These are phyloP conservation scores for Chelonoidis abingdonii DNA, from an alignment of 2,113 vertebrate species.

Conservation along the genomic window DNA sequence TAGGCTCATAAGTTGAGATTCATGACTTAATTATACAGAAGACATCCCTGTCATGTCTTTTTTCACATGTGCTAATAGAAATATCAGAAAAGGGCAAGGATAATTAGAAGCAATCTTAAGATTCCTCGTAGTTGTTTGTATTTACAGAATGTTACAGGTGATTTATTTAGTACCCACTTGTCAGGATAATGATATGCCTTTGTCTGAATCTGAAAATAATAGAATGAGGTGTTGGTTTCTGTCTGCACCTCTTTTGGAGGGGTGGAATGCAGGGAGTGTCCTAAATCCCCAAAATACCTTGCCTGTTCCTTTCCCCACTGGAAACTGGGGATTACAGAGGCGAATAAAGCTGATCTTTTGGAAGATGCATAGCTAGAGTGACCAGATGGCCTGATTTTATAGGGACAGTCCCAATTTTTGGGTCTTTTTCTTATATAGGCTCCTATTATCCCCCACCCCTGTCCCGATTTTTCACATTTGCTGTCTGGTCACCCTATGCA, in stretches of 20 bases:
- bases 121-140: slow-evolving; percentile 58
- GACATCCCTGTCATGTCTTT: slow-evolving; percentile 43
- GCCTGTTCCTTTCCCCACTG: neutral
- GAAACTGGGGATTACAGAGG: neutral
- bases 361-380: neutral
- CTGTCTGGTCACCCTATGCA: no score
- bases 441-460: no score
- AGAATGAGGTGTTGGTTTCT: neutral
- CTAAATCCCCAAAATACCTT: neutral
- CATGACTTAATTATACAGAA: slow-evolving; percentile 33
- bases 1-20: slow-evolving; percentile 42
- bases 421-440: no score
- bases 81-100: slow-evolving; percentile 51
- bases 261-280: neutral
- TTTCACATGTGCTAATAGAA: slow-evolving; percentile 49
- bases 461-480: no score
- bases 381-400: no score
- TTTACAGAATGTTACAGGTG: slow-evolving; percentile 18
- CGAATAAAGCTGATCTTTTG: neutral
- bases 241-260: fast-evolving
- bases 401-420: no score
- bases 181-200: neutral
- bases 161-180: slow-evolving; percentile 35
- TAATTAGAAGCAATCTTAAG: slow-evolving; percentile 67
- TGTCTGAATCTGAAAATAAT: neutral